Evolutionary conservation across 2,797 vertebrate species (phyloP).

Genomic region (Echiichthys vipera): DNA sequence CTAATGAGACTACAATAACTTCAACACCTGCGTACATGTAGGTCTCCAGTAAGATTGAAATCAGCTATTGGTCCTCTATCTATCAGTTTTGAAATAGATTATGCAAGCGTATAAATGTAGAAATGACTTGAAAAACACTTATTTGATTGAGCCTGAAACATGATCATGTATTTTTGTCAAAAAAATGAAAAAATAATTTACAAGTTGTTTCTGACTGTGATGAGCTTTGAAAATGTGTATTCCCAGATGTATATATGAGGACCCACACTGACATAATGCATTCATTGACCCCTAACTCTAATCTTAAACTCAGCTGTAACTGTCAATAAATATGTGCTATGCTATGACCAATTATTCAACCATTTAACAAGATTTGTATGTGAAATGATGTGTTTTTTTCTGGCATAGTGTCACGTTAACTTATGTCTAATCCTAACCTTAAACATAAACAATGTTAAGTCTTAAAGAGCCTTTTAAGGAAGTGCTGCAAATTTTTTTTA

Average conservation of each 20-base stretch:
- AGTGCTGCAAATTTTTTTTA: not conserved
- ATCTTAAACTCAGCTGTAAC: not conserved
- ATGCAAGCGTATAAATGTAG: not conserved
- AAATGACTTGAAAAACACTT: not conserved
- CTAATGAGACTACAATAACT: not conserved
- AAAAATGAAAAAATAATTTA: not conserved
- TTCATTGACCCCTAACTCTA: too few relatives aligned
- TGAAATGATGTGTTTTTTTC: not conserved
- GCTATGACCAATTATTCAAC: too few relatives aligned
- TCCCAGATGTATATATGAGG: not conserved
- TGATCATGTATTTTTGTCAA: not conserved
- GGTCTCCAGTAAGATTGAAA: not conserved
- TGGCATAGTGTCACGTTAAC: not conserved
- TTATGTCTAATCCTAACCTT: not conserved
- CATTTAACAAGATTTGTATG: too few relatives aligned
- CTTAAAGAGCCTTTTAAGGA: not conserved
- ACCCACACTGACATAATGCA: not conserved
- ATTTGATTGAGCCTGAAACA: not conserved
- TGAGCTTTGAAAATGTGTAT: not conserved
- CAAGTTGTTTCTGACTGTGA: not conserved
- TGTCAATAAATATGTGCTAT: too few relatives aligned
- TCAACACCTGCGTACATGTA: too few relatives aligned
- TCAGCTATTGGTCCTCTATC: not conserved
- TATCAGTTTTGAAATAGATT: not conserved
- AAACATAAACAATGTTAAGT: not conserved